These are phyloP conservation scores for Eueides isabella DNA, from an alignment of 1,140 invertebrate genomes.

Conservation along the genomic window DNA sequence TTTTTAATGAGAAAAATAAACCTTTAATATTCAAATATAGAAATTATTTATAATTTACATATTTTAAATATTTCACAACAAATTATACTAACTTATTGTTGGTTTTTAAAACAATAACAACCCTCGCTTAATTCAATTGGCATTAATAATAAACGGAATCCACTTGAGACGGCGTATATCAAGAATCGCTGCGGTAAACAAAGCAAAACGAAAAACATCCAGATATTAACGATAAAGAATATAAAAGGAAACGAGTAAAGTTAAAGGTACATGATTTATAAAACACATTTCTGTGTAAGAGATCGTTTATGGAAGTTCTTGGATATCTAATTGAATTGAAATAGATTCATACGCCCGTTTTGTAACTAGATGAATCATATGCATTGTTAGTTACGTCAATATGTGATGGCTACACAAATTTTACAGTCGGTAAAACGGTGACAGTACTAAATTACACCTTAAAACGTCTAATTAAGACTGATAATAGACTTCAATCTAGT, in stretches of 20 bases:
- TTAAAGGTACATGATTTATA: constrained; percentile 35
- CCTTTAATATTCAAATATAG: not conserved
- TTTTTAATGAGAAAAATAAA: not conserved
- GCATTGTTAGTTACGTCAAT: constrained; percentile 59
- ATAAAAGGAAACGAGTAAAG: constrained; percentile 46
- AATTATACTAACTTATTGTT: constrained; percentile 33
- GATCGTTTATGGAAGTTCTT: constrained; percentile 66
- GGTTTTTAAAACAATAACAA: constrained; percentile 54
- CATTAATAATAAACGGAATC: constrained; percentile 46
- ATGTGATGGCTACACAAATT: constrained; percentile 33
- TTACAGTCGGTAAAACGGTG: not conserved
- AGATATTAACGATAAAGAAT: constrained; percentile 42
- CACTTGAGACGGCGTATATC: constrained; percentile 43
- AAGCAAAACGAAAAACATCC: constrained; percentile 37
- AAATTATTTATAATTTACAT: not conserved
- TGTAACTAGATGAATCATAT: constrained; percentile 70
- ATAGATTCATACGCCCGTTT: constrained; percentile 71
- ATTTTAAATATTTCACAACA: not conserved
- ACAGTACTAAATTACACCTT: constrained; percentile 12
- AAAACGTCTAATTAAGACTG: constrained; percentile 26
- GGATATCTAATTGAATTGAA: constrained; percentile 76
- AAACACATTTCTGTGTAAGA: constrained; percentile 54
- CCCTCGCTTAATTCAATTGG: constrained; percentile 49
- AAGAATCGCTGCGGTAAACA: constrained; percentile 28
- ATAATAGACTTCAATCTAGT: not conserved